Evolutionary conservation across 2,888 invertebrate species (phyloP).

Genomic region (Caenorhabditis virilis): DNA sequence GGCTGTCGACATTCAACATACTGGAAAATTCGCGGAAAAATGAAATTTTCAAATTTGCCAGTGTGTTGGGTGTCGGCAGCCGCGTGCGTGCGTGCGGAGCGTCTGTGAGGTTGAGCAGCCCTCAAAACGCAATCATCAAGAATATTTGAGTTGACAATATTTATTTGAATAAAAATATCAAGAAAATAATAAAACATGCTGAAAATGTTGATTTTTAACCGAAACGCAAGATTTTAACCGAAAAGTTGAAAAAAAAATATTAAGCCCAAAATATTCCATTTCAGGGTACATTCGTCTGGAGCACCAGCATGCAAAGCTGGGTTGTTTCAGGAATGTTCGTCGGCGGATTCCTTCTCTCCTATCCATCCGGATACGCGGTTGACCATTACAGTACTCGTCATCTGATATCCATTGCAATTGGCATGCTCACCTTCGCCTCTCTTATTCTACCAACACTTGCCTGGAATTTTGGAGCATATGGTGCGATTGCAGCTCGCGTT

Average conservation of each 20-base stretch:
- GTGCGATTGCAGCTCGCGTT: slow-evolving; percentile 45
- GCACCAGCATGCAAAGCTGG: slow-evolving; percentile 24
- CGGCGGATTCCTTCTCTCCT: slow-evolving; percentile 40
- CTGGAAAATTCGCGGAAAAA: too few species aligned
- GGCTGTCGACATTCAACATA: too few species aligned
- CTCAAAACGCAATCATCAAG: too few species aligned
- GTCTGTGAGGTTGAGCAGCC: too few species aligned
- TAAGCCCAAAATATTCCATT: slow-evolving; percentile 1
- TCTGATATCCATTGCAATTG: slow-evolving; percentile 21
- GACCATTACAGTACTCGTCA: slow-evolving; percentile 39
- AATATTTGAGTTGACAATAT: too few species aligned
- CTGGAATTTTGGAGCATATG: slow-evolving; percentile 24
- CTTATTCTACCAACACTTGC: slow-evolving; percentile 43
- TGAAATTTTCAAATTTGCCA: too few species aligned
- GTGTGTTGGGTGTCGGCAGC: too few species aligned
- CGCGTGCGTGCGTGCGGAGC: too few species aligned
- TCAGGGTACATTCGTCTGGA: slow-evolving; percentile 39
- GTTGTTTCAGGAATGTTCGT: slow-evolving; percentile 33
- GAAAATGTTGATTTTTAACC: too few species aligned
- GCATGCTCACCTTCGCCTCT: slow-evolving; percentile 20
- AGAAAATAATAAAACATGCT: too few species aligned
- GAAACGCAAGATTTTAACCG: too few species aligned
- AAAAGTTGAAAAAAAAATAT: background rate
- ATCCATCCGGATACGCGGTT: slow-evolving; percentile 28
- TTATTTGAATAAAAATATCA: too few species aligned